phyloP scores from a whole-genome alignment of 2,888 invertebrate genomes.

The Eucera pruinosa region DNA sequence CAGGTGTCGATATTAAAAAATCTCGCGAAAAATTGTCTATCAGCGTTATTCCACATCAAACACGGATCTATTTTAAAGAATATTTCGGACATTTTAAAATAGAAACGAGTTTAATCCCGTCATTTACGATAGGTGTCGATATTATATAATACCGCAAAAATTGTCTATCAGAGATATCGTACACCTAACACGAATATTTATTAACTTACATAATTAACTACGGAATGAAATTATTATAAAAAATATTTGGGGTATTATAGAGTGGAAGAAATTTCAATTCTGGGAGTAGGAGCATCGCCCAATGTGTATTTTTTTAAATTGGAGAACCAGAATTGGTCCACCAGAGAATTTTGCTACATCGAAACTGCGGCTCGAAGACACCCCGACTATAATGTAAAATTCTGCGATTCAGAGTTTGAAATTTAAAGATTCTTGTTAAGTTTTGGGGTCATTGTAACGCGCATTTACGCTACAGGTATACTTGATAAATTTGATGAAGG shows the following conservation, averaged over 20 bases:
- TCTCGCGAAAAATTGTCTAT: too few relatives aligned
- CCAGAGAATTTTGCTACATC: conserved; percentile 74
- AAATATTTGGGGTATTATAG: conserved; percentile 28
- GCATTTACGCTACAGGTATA: conserved; percentile 62
- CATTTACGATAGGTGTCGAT: conserved; percentile 72
- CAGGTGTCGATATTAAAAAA: conserved; percentile 63
- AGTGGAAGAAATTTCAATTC: background rate
- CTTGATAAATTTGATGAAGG: conserved; percentile 68
- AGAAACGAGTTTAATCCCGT: too few relatives aligned
- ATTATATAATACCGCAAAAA: background rate
- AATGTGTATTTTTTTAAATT: conserved; percentile 78
- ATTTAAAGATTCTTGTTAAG: too few relatives aligned
- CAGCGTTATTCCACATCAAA: background rate
- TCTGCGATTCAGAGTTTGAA: background rate
- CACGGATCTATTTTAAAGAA: too few relatives aligned
- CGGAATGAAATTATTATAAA: background rate
- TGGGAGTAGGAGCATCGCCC: conserved; percentile 12
- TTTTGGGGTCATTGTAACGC: background rate
- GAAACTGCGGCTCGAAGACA: conserved; percentile 75
- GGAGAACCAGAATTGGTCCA: conserved; percentile 74
- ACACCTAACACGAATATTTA: too few relatives aligned
- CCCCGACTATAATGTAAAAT: conserved; percentile 73
- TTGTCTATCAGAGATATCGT: too few relatives aligned
- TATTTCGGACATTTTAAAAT: too few relatives aligned
- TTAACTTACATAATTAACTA: too few relatives aligned